Evolutionary conservation across 2,113 vertebrate genomes (phyloP).

Genomic region (Boleophthalmus pectinirostris): DNA sequence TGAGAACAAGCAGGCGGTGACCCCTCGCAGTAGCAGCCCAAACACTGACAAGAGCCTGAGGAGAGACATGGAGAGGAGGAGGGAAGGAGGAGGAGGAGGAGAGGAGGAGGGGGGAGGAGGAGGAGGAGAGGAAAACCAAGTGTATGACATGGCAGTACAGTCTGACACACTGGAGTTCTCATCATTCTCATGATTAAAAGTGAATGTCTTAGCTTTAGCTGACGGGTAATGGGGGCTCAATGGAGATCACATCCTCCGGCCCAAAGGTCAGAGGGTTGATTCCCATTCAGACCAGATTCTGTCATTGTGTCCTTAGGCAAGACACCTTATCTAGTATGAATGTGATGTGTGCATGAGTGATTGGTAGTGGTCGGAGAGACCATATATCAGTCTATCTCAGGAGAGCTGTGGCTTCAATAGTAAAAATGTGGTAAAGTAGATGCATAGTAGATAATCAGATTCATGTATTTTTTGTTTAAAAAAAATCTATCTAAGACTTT

Average conservation of each 20-base stretch:
- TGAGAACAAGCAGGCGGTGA: conserved; percentile 74
- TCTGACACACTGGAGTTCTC: not conserved
- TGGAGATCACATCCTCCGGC: no score
- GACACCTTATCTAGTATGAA: no score
- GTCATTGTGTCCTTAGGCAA: no score
- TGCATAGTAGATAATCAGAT: not conserved
- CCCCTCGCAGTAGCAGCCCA: conserved; percentile 70
- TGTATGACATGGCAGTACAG: conserved; percentile 22
- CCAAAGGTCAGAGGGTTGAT: no score
- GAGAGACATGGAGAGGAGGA: conserved; percentile 64
- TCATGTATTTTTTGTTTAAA: no score
- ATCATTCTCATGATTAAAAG: not conserved
- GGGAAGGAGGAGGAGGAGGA: conserved; percentile 35
- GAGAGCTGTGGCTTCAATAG: not conserved
- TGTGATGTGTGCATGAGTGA: no score
- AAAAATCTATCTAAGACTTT: no score
- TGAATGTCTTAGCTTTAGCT: not conserved
- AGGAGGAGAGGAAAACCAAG: conserved; percentile 31
- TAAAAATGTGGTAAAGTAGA: not conserved
- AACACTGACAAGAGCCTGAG: conserved; percentile 70
- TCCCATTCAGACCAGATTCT: no score
- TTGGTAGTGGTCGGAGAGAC: no score
- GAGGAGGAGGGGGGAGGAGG: conserved; percentile 35
- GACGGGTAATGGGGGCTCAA: no score
- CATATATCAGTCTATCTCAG: no score